Conservation (phyloP, 2,113 vertebrate genomes). For the Vicugna pacos region DNA sequence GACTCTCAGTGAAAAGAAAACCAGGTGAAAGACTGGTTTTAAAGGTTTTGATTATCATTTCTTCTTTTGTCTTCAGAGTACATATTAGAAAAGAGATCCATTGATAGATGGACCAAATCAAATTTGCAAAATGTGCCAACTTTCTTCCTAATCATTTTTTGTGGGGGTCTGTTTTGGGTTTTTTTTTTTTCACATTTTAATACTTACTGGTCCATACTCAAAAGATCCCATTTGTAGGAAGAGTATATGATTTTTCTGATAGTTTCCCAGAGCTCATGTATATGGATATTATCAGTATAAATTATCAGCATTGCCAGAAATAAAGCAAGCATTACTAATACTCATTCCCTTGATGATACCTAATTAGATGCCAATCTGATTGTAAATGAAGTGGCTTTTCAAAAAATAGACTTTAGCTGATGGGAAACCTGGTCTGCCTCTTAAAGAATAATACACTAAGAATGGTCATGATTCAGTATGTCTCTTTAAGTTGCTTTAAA, state of each 20-base stretch:
- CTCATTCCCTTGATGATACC: slow-evolving; percentile 34
- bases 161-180: background rate
- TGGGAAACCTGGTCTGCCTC: slow-evolving; percentile 15
- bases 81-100: background rate
- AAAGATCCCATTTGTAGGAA: slow-evolving; percentile 14
- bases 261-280: background rate
- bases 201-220: slow-evolving; percentile 2
- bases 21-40: background rate
- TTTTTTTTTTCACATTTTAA: slow-evolving; percentile 27
- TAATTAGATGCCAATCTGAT: slow-evolving; percentile 65
- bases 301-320: slow-evolving; percentile 63
- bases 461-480: background rate
- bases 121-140: background rate
- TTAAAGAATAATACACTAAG: slow-evolving; percentile 23
- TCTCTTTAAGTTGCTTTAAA: background rate
- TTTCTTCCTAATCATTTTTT: background rate
- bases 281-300: slow-evolving; percentile 63
- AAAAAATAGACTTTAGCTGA: slow-evolving; percentile 45
- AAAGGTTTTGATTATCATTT: background rate
- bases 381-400: slow-evolving; percentile 66
- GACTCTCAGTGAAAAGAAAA: background rate
- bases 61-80: background rate
- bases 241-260: slow-evolving; percentile 49
- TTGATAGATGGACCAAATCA: background rate
- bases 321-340: slow-evolving; percentile 67